Conservation (phyloP, 2,113 vertebrate species). For the Diadophis punctatus region DNA sequence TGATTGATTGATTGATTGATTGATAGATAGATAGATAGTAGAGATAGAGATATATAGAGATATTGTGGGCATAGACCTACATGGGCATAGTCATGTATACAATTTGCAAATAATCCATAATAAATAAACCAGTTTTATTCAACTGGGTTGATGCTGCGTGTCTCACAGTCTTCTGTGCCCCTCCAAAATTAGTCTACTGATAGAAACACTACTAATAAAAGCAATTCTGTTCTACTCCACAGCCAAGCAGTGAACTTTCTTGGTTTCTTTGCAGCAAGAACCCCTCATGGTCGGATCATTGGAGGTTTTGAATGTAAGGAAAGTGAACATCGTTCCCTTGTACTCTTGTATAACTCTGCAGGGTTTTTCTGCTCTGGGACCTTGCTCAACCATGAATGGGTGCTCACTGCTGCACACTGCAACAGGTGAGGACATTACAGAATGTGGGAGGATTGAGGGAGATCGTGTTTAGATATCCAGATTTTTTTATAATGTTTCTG, state of each 20-base stretch:
- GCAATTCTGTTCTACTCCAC: neutral
- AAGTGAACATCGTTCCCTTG: neutral
- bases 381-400: neutral
- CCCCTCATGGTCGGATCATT: neutral
- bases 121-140: neutral
- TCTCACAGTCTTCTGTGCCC: neutral
- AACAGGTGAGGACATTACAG: neutral
- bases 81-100: neutral
- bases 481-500: neutral
- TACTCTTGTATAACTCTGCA: neutral
- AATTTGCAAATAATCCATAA: neutral
- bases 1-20: too few relatives aligned
- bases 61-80: too few relatives aligned
- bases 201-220: neutral
- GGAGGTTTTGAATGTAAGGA: neutral
- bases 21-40: too few relatives aligned
- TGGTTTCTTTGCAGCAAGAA: neutral
- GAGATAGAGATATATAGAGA: too few relatives aligned
- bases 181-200: neutral
- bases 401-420: conserved; percentile 1
- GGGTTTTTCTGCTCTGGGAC: neutral
- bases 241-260: neutral
- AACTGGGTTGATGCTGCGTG: neutral
- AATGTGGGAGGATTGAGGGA: neutral
- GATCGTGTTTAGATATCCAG: neutral